A percentile compares a stretch with the other conserved stretches of the same genome.
These are phyloP conservation scores for Leptogaster cylindrica DNA, from an alignment of 2,888 invertebrate genomes.

Conservation along the genomic window DNA sequence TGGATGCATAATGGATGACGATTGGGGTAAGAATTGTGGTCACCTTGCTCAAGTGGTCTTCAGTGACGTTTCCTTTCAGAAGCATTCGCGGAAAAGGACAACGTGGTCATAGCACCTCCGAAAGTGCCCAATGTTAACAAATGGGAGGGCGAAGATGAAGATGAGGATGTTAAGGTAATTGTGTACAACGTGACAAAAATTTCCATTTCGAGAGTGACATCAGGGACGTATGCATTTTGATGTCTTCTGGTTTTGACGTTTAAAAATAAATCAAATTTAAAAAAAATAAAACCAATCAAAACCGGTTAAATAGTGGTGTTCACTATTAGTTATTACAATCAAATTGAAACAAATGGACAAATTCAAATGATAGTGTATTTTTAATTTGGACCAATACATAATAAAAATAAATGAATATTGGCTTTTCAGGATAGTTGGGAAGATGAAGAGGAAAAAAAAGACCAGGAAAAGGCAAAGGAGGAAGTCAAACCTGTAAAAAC, in stretches of 20 bases:
- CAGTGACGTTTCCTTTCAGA: slow-evolving; percentile 51
- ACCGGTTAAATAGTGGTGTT: neutral
- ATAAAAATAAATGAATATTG: neutral
- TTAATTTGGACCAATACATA: neutral
- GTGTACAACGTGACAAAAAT: neutral
- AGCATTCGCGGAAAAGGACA: slow-evolving; percentile 64
- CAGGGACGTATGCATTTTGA: neutral
- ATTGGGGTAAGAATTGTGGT: slow-evolving; percentile 68
- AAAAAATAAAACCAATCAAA: no score
- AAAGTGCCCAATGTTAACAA: slow-evolving; percentile 71
- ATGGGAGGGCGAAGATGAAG: slow-evolving; percentile 90
- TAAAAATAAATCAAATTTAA: no score
- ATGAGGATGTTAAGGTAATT: slow-evolving; percentile 82
- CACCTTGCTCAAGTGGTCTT: neutral
- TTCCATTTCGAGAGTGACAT: neutral
- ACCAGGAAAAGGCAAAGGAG: slow-evolving; percentile 73
- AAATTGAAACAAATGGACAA: neutral
- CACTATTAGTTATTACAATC: neutral
- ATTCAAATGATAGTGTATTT: neutral
- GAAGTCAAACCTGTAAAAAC: slow-evolving; percentile 68
- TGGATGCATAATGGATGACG: slow-evolving; percentile 68
- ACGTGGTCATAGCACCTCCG: slow-evolving; percentile 74
- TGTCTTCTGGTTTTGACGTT: neutral
- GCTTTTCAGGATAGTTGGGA: slow-evolving; percentile 90
- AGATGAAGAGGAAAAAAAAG: slow-evolving; percentile 84